Evolutionary conservation across 2,113 vertebrate genomes (phyloP), one percentile per base, ranked within the genome.

Genomic region (Grallaria varia): DNA sequence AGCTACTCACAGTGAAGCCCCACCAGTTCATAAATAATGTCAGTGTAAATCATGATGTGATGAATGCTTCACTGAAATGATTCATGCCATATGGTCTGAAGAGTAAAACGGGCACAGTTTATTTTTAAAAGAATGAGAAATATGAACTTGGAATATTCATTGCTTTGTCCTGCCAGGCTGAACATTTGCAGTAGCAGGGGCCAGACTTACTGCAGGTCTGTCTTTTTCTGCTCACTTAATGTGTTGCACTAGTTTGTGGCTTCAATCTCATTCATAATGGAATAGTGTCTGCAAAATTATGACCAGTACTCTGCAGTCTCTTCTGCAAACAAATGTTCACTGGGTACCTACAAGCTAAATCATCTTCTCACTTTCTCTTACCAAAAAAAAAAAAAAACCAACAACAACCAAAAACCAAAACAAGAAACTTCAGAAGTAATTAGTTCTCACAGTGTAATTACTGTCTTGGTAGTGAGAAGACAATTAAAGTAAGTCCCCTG

Each of bases 81-180:
- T 95, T 97, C 96, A 97, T 62, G 83, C 91, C 91, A 86, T 93
- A 95, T 93, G 94, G 90, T 91, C 93, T 97, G 84, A 88, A 95
- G 81, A 97, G 85, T 94, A 97, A 97, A 96, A 89, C 1, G 74
- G 96, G 96, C 85, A 96, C 25, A 84, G 87, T 85, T 94, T 97
- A 97, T 95, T 97, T 97, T 97, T 96, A 96, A 97, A 97, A 95
- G 92, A 89, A 91, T 91, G 92, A 95, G 94, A 97, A 97, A 85
- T 80, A 94, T 68, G 84, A 92, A 72, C 91, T 97, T 97, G 97
- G 96, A 97, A 96, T 80, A 95, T 88, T 95, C 94, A 91, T 95
- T 81, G 55, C 85, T 92, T 94, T 95, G 91, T 94, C 67, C 88
- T 93, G 94, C 95, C 94, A 95, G 94, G 96, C 64, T 22, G 94